Conservation (phyloP, 2,113 vertebrate species). For the Chlorodrepanis virens region DNA sequence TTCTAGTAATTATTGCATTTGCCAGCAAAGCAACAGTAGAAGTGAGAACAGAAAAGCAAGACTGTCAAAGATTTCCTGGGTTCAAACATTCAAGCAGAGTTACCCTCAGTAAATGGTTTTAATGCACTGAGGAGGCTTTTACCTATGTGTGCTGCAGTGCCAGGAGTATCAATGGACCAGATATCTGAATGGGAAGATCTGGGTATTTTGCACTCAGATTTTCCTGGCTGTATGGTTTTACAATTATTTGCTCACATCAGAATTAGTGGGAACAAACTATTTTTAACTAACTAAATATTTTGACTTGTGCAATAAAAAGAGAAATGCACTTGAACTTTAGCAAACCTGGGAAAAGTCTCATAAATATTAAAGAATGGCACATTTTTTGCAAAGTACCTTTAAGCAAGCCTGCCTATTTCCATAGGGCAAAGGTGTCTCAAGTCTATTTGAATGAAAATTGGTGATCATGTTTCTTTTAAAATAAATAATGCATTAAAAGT, state of each 20-base stretch:
- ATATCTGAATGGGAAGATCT: neutral
- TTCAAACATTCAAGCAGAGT: neutral
- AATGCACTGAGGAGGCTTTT: neutral
- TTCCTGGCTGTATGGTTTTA: neutral
- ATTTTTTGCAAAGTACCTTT: neutral
- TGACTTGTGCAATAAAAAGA: neutral
- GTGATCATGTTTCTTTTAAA: neutral
- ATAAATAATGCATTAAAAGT: neutral
- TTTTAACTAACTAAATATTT: conserved; percentile 29
- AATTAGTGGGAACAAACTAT: neutral
- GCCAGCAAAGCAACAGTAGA: neutral
- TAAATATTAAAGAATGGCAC: neutral
- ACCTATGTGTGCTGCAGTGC: neutral
- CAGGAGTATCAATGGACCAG: neutral
- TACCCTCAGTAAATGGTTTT: neutral
- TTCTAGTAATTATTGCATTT: neutral
- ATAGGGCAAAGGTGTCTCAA: neutral
- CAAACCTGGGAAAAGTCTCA: neutral
- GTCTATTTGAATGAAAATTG: neutral
- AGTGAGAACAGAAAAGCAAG: neutral
- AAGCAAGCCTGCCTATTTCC: neutral
- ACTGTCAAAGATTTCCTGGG: neutral
- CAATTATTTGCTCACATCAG: neutral
- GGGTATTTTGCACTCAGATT: neutral
- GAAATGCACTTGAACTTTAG: neutral